A percentile compares a stretch with the other conserved stretches of the same genome.
Conservation (phyloP, 2,113 vertebrate species). For the Dromaius novaehollandiae region DNA sequence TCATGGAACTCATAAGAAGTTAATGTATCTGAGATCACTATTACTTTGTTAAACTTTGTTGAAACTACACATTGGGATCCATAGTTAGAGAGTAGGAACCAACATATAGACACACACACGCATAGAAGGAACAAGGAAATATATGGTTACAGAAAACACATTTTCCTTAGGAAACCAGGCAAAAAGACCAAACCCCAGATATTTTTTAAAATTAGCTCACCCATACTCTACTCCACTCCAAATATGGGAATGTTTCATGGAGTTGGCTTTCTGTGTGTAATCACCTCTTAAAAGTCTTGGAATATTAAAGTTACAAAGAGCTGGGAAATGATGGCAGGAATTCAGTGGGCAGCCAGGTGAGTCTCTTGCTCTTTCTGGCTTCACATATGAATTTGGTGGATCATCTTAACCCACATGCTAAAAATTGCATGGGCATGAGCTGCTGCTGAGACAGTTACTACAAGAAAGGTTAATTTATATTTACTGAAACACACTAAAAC, state of each 20-base stretch:
- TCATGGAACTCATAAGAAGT: not conserved
- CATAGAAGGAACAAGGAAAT: not conserved
- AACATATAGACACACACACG: rapidly evolving
- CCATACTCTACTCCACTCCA: not conserved
- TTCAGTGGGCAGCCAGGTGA: not conserved
- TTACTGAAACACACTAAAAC: not conserved
- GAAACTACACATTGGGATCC: not conserved
- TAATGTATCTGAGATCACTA: not conserved
- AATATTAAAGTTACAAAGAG: not conserved
- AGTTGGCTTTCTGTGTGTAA: not conserved
- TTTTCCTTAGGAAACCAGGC: not conserved
- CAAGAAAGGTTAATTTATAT: not conserved
- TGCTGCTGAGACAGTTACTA: not conserved
- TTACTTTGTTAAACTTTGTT: not conserved
- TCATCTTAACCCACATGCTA: not conserved
- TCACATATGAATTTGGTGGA: not conserved
- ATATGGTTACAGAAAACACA: not conserved
- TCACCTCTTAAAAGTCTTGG: not conserved
- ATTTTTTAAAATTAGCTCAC: not conserved
- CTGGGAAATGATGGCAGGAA: not conserved
- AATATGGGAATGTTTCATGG: not conserved
- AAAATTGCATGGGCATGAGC: not conserved
- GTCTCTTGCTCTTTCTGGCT: not conserved
- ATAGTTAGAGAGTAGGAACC: not conserved
- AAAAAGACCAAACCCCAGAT: not conserved